Percentiles rank a stretch among this genome's conserved stretches.
Conservation (phyloP, 2,888 invertebrate genomes). For the Drosophila nr. fundita region DNA sequence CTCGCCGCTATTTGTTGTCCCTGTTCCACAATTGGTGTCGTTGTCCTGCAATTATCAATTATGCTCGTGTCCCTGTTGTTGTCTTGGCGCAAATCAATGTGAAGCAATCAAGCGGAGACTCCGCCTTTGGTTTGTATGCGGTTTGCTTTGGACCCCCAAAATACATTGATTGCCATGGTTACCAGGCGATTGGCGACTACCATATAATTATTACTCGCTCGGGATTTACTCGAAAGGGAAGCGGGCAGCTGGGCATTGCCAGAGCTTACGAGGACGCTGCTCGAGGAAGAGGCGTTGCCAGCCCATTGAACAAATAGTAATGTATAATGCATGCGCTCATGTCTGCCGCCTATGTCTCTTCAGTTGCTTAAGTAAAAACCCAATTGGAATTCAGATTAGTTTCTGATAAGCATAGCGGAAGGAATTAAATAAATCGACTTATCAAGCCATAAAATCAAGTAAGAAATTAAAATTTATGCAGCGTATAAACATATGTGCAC, state of each 20-base stretch:
- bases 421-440: conserved; percentile 23
- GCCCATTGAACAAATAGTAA: not conserved
- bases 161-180: conserved; percentile 56
- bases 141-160: conserved; percentile 56
- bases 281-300: not conserved
- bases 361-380: not conserved
- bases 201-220: conserved; percentile 18
- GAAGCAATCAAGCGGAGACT: conserved; percentile 57
- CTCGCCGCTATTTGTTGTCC: conserved; percentile 7
- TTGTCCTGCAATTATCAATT: conserved; percentile 17
- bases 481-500: not conserved
- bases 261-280: not conserved
- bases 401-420: conserved; percentile 36
- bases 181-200: conserved; percentile 26
- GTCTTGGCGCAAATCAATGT: conserved; percentile 56
- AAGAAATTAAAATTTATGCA: not conserved
- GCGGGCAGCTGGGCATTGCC: not conserved
- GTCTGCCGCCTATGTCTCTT: not conserved
- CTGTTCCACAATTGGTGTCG: conserved; percentile 3
- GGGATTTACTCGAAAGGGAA: not conserved
- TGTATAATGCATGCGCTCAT: not conserved
- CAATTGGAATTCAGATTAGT: conserved; percentile 14
- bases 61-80: conserved; percentile 24
- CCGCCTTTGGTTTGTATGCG: conserved; percentile 31
- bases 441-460: conserved; percentile 6